These are phyloP conservation scores for Pyrrhosoma nymphula DNA, from an alignment of 2,888 invertebrate species.

Conservation along the genomic window DNA sequence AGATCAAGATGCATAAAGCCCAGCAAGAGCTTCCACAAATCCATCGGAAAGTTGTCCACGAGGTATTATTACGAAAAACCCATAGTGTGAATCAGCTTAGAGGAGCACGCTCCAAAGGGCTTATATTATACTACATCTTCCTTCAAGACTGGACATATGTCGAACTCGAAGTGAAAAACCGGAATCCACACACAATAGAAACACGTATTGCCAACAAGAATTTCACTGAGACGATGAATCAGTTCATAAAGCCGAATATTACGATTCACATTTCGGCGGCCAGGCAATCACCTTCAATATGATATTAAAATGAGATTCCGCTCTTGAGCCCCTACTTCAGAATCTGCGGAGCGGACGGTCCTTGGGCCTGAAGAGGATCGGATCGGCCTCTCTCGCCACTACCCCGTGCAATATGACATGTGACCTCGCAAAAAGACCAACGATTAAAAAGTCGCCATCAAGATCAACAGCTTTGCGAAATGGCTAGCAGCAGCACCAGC, in stretches of 20 bases:
- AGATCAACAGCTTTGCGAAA: slow-evolving; percentile 12
- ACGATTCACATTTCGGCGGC: background rate
- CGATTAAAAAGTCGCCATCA: slow-evolving; percentile 13
- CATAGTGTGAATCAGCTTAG: background rate
- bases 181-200: background rate
- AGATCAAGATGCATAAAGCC: background rate
- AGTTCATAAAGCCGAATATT: background rate
- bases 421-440: slow-evolving; percentile 24
- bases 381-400: background rate
- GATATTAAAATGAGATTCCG: slow-evolving; percentile 13
- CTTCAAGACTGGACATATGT: background rate
- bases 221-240: background rate
- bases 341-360: background rate
- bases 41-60: background rate
- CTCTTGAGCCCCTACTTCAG: background rate
- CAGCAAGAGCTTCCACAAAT: background rate
- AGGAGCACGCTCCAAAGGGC: background rate
- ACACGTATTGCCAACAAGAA: background rate
- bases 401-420: background rate
- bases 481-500: background rate
- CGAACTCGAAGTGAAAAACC: background rate
- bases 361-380: background rate
- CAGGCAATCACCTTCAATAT: background rate
- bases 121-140: background rate
- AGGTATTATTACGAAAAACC: background rate